Conservation (phyloP, 2,797 vertebrate species). For the Mastacembelus armatus region DNA sequence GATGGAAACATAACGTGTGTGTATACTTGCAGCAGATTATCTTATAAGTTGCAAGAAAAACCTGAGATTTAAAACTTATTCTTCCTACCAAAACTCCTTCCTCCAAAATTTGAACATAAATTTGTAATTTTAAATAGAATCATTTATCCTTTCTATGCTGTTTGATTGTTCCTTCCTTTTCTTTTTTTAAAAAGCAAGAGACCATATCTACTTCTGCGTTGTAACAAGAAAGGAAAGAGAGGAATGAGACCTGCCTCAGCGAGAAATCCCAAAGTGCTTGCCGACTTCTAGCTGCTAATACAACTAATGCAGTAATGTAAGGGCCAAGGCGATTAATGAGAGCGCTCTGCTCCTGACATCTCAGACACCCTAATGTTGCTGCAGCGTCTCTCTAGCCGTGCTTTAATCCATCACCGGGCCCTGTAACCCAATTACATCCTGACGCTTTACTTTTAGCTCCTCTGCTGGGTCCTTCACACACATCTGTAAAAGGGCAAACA, state of each 20-base stretch:
- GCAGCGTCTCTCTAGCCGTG: constrained; percentile 83
- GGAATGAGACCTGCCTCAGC: constrained; percentile 72
- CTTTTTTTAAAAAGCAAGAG: constrained; percentile 24
- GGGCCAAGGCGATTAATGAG: constrained; percentile 86
- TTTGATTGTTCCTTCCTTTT: constrained; percentile 26
- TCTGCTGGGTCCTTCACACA: constrained; percentile 80
- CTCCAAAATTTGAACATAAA: constrained; percentile 29
- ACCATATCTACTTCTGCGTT: constrained; percentile 37
- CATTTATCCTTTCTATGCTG: constrained; percentile 13
- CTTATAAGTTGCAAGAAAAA: constrained; percentile 47
- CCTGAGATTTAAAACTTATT: constrained; percentile 25
- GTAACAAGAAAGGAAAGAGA: constrained; percentile 59
- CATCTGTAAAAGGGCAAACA: constrained; percentile 80
- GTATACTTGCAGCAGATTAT: constrained; percentile 42
- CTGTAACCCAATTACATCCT: constrained; percentile 86
- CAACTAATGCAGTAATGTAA: constrained; percentile 88
- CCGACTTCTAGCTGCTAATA: constrained; percentile 87
- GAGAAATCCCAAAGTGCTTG: constrained; percentile 83
- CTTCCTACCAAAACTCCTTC: constrained; percentile 7
- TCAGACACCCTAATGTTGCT: constrained; percentile 87
- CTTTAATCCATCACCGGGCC: constrained; percentile 87
- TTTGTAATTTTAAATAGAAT: constrained; percentile 25
- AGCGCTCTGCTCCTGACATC: constrained; percentile 85
- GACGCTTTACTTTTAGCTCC: constrained; percentile 85
- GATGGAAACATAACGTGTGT: too few species aligned